These are phyloP conservation scores for Pheosia tremula DNA, from an alignment of 2,888 invertebrate species.

Conservation along the genomic window DNA sequence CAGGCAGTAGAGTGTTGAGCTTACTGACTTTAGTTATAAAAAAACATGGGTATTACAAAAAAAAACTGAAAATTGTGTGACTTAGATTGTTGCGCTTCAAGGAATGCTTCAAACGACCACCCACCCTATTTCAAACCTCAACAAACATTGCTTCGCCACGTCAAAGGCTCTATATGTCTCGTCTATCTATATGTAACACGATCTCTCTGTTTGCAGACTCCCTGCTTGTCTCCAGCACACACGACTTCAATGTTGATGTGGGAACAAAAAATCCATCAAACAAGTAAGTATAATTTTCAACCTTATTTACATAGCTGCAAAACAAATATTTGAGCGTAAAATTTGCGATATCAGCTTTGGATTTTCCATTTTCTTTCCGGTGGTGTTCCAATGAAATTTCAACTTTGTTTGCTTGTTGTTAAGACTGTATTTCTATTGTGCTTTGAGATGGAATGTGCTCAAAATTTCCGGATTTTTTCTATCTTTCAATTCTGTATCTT, in stretches of 20 bases:
- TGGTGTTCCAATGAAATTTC: constrained; percentile 32
- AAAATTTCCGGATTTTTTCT: constrained; percentile 4
- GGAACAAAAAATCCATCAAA: constrained; percentile 34
- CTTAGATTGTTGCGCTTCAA: too few relatives aligned
- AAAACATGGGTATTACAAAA: too few relatives aligned
- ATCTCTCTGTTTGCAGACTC: constrained; percentile 69
- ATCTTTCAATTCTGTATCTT: constrained; percentile 18
- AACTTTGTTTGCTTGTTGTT: constrained; percentile 29
- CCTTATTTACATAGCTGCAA: constrained; percentile 25
- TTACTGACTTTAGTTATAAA: too few relatives aligned
- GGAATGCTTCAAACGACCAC: background rate
- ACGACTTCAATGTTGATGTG: constrained; percentile 53
- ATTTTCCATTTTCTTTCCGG: constrained; percentile 30
- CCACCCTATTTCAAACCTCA: background rate
- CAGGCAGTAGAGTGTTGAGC: too few relatives aligned
- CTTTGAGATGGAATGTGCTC: constrained; percentile 4
- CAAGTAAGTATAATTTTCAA: constrained; percentile 53
- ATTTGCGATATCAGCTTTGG: constrained; percentile 21
- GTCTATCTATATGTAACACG: constrained; percentile 40
- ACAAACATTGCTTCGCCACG: background rate
- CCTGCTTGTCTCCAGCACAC: constrained; percentile 57
- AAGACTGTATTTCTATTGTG: constrained; percentile 31
- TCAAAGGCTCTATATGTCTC: background rate
- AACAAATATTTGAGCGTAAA: constrained; percentile 19
- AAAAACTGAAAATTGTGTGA: too few relatives aligned